phyloP scores from a whole-genome alignment of 2,888 invertebrate genomes.

The Pinctada fucata region DNA sequence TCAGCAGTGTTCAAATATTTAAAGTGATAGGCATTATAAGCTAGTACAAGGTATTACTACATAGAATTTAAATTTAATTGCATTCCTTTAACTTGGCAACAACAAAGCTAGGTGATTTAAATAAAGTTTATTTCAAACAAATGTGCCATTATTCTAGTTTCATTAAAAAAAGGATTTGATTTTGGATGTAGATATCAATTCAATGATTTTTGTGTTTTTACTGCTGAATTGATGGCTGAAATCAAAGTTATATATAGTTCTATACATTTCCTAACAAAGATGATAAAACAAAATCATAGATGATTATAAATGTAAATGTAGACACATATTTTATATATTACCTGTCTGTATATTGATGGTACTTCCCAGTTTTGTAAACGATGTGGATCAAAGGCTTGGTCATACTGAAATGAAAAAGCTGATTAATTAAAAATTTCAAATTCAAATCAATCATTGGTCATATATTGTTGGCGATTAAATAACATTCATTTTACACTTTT shows the following conservation, averaged over 20 bases:
- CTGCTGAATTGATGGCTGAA: not conserved
- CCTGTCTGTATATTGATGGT: slow-evolving; percentile 64
- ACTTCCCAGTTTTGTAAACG: slow-evolving; percentile 74
- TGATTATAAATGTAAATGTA: not conserved
- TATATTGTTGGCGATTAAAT: not conserved
- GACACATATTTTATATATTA: slow-evolving; percentile 32
- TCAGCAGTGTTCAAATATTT: too few species aligned
- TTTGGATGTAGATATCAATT: not conserved
- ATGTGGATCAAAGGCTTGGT: slow-evolving; percentile 70
- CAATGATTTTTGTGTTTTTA: not conserved
- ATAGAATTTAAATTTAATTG: too few species aligned
- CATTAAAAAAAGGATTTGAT: not conserved
- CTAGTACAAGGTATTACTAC: too few species aligned
- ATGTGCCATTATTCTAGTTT: too few species aligned
- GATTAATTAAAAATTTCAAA: not conserved
- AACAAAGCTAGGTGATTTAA: too few species aligned
- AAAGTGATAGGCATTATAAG: too few species aligned
- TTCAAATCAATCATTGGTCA: not conserved
- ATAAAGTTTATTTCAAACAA: too few species aligned
- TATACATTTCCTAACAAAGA: not conserved
- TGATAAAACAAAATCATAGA: too few species aligned
- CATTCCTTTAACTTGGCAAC: too few species aligned
- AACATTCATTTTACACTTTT: too few species aligned
- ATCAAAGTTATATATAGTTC: not conserved
- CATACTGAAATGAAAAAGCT: slow-evolving; percentile 67